Evolutionary conservation across 2,888 invertebrate genomes (phyloP), one percentile per base, ranked within the genome.

Genomic region (Muschampia plurimacula): DNA sequence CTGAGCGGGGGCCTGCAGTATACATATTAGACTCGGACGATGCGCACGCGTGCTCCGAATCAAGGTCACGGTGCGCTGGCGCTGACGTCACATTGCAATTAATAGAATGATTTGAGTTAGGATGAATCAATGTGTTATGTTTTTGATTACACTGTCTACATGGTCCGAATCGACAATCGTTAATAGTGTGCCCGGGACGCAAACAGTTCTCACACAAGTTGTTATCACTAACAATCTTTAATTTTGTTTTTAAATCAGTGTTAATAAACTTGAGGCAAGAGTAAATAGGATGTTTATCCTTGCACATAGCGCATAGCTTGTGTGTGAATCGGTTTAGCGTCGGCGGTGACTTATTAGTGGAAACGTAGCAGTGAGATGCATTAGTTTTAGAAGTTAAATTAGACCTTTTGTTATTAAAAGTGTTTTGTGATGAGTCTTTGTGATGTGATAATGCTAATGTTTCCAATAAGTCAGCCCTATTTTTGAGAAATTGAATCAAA

Each of bases 71-170:
- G 52, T 15, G 52, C 52, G 15, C 15, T 15, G 52, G 15, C 52
- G 52, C 52, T n/a, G 52, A 15, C 52, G n/a, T 15, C 52, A 15
- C 6, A 15, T 52, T 52, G 15, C 15, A 15, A 6, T n/a, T 15
- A 49, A 9, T 5, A 15, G 52, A 6, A n/a, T n/a, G 15, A 52
- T 52, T n/a, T n/a, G 15, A 15, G 5, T 6, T 8, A 22, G 28
- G 59, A 32, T 59, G 59, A 32, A 59, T 59, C 5, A 59, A 5
- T 2, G 59, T 28, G 22, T 59, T 59, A 59, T 59, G 59, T 59
- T 59, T 59, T 28, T 59, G n/a, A 32, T 59, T 59, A 32, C 59
- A 59, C 28, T 28, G 12, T 32, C 59, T 22, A 59, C 59, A 59
- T 7, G 59, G 22, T 28, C 59, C 59, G 32, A 28, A 59, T 59